Percentiles rank a stretch among this genome's conserved stretches.
Conservation (phyloP, 1,140 invertebrate genomes). For the Bombus huntii region DNA sequence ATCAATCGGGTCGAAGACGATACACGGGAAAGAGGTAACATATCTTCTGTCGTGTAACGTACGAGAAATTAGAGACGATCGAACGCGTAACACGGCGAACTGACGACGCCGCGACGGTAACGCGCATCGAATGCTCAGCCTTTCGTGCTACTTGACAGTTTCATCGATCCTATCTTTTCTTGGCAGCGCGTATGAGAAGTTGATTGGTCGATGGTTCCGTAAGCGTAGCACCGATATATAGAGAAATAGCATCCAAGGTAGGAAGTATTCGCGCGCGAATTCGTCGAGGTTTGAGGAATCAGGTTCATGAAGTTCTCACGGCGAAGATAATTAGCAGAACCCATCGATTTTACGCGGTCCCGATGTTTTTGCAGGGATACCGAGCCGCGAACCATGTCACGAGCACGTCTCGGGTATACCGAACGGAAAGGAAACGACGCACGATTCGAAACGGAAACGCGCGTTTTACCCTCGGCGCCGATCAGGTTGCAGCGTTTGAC, state of each 20-base stretch:
- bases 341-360: slow-evolving; percentile 46
- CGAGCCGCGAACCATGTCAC: slow-evolving; percentile 18
- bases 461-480: slow-evolving; percentile 33
- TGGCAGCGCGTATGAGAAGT: not conserved
- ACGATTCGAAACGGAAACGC: slow-evolving; percentile 62
- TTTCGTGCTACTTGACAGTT: slow-evolving; percentile 10
- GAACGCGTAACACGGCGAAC: not conserved
- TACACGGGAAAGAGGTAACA: not conserved
- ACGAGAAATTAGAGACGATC: not conserved
- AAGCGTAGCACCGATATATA: not conserved
- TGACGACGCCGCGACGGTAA: not conserved
- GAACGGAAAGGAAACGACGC: slow-evolving; percentile 45
- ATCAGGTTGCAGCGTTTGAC: slow-evolving; percentile 53
- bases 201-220: not conserved
- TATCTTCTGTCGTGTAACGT: not conserved
- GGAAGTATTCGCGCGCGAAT: not conserved
- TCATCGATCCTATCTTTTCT: not conserved
- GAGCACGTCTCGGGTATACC: slow-evolving; percentile 6
- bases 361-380: slow-evolving; percentile 35
- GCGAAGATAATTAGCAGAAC: slow-evolving; percentile 48
- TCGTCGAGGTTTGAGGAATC: slow-evolving; percentile 4
- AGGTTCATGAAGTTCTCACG: slow-evolving; percentile 40
- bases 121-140: not conserved
- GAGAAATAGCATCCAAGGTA: not conserved
- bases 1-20: not conserved